Conservation (phyloP, 2,797 vertebrate genomes). For the Paramormyrops hopkinsi region DNA sequence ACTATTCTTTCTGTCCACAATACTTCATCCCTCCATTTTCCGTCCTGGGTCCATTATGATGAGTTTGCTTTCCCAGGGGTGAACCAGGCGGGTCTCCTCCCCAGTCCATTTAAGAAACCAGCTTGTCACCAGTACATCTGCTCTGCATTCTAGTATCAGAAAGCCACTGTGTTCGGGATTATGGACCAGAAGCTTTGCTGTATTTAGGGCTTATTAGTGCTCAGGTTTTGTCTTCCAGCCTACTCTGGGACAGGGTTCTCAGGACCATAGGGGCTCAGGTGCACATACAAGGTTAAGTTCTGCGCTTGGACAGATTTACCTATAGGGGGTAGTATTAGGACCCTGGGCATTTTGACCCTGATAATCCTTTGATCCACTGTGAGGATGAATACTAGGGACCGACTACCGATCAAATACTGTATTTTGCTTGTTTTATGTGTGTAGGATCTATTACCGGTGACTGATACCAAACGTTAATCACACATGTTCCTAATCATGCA, state of each 20-base stretch:
- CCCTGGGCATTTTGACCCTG: neutral
- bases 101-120: neutral
- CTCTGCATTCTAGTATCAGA: neutral
- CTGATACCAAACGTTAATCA: neutral
- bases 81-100: neutral
- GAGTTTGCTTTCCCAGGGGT: neutral
- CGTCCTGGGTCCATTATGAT: neutral
- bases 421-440: neutral
- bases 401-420: neutral
- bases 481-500: slow-evolving; percentile 3
- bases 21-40: neutral
- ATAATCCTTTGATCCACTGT: neutral
- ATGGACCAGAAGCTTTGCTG: neutral
- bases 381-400: neutral
- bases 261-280: neutral
- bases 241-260: neutral
- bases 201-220: neutral
- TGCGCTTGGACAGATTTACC: neutral
- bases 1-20: neutral
- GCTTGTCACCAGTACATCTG: neutral
- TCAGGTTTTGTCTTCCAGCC: neutral
- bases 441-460: neutral
- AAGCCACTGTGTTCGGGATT: neutral
- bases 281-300: neutral
- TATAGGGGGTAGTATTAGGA: neutral